These are phyloP conservation scores for Poeciliopsis turrubarensis DNA, from an alignment of 2,113 vertebrate species.

Conservation along the genomic window DNA sequence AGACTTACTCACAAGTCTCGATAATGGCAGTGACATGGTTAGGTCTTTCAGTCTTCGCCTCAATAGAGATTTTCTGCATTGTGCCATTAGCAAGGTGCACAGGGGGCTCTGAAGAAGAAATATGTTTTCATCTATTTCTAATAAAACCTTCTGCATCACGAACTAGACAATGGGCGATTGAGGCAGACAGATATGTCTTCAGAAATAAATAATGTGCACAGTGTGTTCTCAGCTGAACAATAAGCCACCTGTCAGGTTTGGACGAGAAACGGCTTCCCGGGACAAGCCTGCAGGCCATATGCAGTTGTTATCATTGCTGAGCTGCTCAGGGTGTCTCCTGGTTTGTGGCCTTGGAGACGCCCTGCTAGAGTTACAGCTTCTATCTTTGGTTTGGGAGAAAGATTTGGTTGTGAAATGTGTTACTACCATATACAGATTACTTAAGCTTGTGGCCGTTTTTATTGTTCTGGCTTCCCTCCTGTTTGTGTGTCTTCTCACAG, in stretches of 20 bases:
- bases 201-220: constrained; percentile 68
- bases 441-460: constrained; percentile 9
- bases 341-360: constrained; percentile 50
- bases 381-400: constrained; percentile 32
- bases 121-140: constrained; percentile 51
- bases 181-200: constrained; percentile 64
- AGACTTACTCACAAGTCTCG: constrained; percentile 23
- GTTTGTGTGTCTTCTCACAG: constrained; percentile 49
- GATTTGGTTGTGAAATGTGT: constrained; percentile 36
- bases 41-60: constrained; percentile 38
- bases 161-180: constrained; percentile 64
- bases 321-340: constrained; percentile 60
- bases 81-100: constrained; percentile 17
- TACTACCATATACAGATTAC: constrained; percentile 29
- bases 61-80: constrained; percentile 39
- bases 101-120: constrained; percentile 38
- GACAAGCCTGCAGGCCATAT: constrained; percentile 63
- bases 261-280: constrained; percentile 57
- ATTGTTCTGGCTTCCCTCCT: constrained; percentile 10
- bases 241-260: constrained; percentile 70
- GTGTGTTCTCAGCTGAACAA: constrained; percentile 68
- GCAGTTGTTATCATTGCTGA: constrained; percentile 61
- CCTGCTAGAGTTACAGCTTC: constrained; percentile 54
- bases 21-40: neutral
- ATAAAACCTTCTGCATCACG: constrained; percentile 55